Base-by-base conservation (phyloP, 1,140 invertebrate genomes). In the Asobara japonica region DNA sequence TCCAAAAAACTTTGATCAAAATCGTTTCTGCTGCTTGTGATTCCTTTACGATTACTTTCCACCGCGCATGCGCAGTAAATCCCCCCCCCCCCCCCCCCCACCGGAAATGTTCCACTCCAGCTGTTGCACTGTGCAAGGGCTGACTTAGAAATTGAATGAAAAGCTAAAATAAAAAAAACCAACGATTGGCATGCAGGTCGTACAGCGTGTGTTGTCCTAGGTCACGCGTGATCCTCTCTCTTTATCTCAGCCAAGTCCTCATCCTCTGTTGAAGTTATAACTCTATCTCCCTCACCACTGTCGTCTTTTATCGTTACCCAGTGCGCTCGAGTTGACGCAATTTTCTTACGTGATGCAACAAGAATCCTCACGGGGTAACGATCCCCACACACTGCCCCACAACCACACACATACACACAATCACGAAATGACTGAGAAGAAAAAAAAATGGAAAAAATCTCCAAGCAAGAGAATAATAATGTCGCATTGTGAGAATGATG, bases 181-280 rank as follows among this genome's bases (percentile, higher is more conserved):
- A 74, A 78, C 78, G 83, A 84, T 86, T 84, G 84, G 84, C 84
- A 85, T 86, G 84, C 85, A 85, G 83, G 83, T 86, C 84, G 83
- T 83, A 83, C 80, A 82, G 83, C 82, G 84, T 85, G 84, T 51
- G 60, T 86, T 86, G 85, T 84, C 84, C 85, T 86, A 86, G 85
- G 85, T 86, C 85, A 84, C 81, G 82, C 83, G 80, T 83, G 82
- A 84, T 69, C 71, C 74, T 77, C 65, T 71, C 72, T 85, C 74
- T 74, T 75, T 77, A 71, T 76, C 56, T 73, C 77, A 77, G 60
- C 71, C 31, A 2, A 38, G 10, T 20, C 66, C 41, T 16, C 30
- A 10, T 62, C 62, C 38, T 60, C 45, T 29, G 30, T 7, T 25
- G 18, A 16, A n/a, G 16, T 6, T 65, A 65, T 65, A 65, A 41